phyloP scores from a whole-genome alignment of 2,888 invertebrate species.

The Drosophila incognita region DNA sequence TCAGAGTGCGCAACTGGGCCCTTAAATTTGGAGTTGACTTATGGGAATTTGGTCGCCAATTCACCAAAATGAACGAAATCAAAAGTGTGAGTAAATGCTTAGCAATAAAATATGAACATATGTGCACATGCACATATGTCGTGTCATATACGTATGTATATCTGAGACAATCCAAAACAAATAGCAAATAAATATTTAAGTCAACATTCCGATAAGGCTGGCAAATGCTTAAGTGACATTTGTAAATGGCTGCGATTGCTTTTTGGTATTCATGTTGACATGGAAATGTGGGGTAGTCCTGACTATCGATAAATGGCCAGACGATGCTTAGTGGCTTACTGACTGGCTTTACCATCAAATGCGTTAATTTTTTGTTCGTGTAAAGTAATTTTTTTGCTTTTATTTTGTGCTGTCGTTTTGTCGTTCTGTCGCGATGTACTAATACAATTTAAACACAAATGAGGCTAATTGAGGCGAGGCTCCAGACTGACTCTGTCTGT shows the following conservation, averaged over 20 bases:
- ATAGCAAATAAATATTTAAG: constrained; percentile 26
- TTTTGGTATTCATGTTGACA: constrained; percentile 5
- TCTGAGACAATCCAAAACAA: constrained; percentile 19
- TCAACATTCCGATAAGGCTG: constrained; percentile 32
- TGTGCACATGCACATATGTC: not conserved
- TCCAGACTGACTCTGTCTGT: constrained; percentile 24
- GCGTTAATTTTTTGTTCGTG: constrained; percentile 50
- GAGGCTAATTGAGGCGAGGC: constrained; percentile 67
- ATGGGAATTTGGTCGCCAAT: constrained; percentile 94
- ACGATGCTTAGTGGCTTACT: constrained; percentile 56
- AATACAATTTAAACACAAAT: constrained; percentile 77
- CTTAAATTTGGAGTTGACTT: constrained; percentile 95
- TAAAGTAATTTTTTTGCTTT: constrained; percentile 31
- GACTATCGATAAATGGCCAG: constrained; percentile 66
- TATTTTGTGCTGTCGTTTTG: constrained; percentile 34
- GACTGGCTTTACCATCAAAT: constrained; percentile 56
- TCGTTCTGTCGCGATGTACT: constrained; percentile 41
- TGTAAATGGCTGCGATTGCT: constrained; percentile 59
- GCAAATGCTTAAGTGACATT: constrained; percentile 44
- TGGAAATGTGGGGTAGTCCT: not conserved
- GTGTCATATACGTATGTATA: constrained; percentile 2
- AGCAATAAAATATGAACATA: constrained; percentile 1
- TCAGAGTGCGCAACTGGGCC: constrained; percentile 96
- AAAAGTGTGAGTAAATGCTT: constrained; percentile 90
- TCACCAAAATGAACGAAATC: constrained; percentile 95